A percentile compares a stretch with the other conserved stretches of the same genome.
phyloP scores from a whole-genome alignment of 35 echinoderm and acorn worm genomes.

The Apostichopus californicus region DNA sequence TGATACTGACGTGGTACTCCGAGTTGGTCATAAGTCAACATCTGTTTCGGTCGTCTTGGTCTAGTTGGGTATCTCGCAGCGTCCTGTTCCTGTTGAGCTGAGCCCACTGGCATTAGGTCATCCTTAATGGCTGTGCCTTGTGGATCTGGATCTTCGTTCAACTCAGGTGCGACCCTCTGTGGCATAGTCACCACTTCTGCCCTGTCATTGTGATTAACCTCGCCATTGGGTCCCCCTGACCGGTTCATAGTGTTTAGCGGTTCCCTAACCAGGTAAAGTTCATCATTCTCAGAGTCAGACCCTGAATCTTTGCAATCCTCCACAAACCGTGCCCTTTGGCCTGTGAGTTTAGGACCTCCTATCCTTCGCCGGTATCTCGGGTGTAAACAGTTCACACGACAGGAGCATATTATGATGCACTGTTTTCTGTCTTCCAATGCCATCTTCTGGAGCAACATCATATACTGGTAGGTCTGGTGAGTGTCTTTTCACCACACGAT shows the following conservation, averaged over 20 bases:
- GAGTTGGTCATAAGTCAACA: conserved; percentile 19
- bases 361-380: not conserved
- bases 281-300: not conserved
- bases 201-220: not conserved
- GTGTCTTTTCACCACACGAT: conserved; percentile 39
- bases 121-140: not conserved
- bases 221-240: not conserved
- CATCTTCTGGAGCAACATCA: conserved; percentile 38
- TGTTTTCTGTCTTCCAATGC: not conserved
- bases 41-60: conserved; percentile 3
- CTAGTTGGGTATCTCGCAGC: not conserved
- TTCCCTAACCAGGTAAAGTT: not conserved
- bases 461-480: conserved; percentile 55
- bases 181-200: not conserved
- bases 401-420: conserved; percentile 65
- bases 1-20: not conserved
- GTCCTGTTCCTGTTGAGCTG: not conserved
- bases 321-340: not conserved
- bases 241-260: not conserved
- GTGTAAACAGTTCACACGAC: conserved; percentile 36
- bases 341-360: not conserved
- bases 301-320: not conserved
- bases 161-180: not conserved
- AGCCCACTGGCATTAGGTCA: not conserved
- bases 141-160: not conserved